Base-by-base conservation (phyloP, 2,113 vertebrate species). In the Numida meleagris region DNA sequence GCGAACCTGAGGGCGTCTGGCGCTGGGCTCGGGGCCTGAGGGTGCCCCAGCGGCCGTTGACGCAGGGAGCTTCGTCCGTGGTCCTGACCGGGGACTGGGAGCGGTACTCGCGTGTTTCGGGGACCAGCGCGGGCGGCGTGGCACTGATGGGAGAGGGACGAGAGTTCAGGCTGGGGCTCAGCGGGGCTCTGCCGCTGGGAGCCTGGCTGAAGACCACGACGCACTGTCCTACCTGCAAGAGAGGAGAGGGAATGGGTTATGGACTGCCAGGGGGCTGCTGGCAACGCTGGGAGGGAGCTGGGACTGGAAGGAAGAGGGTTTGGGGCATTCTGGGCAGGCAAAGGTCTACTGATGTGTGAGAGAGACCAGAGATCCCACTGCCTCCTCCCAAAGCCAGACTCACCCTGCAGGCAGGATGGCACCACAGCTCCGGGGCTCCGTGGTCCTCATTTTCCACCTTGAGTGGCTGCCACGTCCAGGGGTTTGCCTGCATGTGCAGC, bases 141-240 rank as follows among this genome's bases (percentile, higher is more conserved):
- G 99, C 99, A 68, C 99, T 99, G 98, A 99, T 99, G 40, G 99
- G 99, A 38, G 99, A 99, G 0, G 99, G 99, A 18, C 99, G 98
- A 2, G 99, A 99, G 96, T 99, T 99, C 74, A 99, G 93, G 97
- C 99, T 99, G 73, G 99, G 99, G 90, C 99, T 99, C 43, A 99
- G 98, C 0, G 99, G 99, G 19, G 99, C 99, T 16, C 99, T 98
- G 10, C 99, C 99, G 1, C 98, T 99, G 19, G 99, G 99, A 16
- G 99, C 99, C 97, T 99, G 99, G 88, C 99, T 99, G 96, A 99
- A 99, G 57, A 99, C 99, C 95, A 99, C 99, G 45, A 99, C 99
- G 18, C 99, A 99, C 94, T 99, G 98, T 16, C 99, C 99, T 82
- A 99, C 99, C 99, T 99, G 90, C 45, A 72, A 93, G 92, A 91